phyloP scores from a whole-genome alignment of 2,113 vertebrate species.

The Scomber japonicus region DNA sequence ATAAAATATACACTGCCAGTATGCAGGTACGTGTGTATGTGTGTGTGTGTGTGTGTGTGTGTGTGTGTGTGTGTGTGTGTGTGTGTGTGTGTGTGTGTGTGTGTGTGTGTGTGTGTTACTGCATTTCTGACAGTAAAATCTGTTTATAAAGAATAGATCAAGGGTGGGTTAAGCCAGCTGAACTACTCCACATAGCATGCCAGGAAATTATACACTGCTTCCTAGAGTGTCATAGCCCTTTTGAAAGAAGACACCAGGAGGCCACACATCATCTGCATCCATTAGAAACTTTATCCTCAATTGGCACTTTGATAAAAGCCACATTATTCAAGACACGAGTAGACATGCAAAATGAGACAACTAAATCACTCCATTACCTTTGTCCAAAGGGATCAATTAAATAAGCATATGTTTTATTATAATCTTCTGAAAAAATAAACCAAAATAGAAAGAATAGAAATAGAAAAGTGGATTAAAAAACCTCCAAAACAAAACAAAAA shows the following conservation, averaged over 20 bases:
- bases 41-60: too few species aligned
- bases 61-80: too few species aligned
- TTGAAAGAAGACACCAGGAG: constrained; percentile 29
- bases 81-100: too few species aligned
- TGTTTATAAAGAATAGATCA: constrained; percentile 34
- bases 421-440: neutral
- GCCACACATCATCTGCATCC: constrained; percentile 40
- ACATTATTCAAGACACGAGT: constrained; percentile 49
- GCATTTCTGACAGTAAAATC: constrained; percentile 2
- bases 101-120: neutral
- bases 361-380: constrained; percentile 36
- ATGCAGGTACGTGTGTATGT: neutral
- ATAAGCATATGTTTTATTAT: constrained; percentile 35
- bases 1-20: constrained; percentile 17
- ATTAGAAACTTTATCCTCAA: constrained; percentile 43
- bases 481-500: too few species aligned
- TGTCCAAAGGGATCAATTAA: constrained; percentile 38
- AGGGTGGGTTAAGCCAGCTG: neutral
- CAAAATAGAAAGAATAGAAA: neutral
- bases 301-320: constrained; percentile 42
- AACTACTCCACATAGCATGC: constrained; percentile 30
- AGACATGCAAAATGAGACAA: constrained; percentile 33
- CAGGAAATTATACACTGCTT: constrained; percentile 2
- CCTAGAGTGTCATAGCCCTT: constrained; percentile 19
- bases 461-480: too few species aligned